Evolutionary conservation across 2,888 invertebrate species (phyloP).

Genomic region (Candidula unifasciata): DNA sequence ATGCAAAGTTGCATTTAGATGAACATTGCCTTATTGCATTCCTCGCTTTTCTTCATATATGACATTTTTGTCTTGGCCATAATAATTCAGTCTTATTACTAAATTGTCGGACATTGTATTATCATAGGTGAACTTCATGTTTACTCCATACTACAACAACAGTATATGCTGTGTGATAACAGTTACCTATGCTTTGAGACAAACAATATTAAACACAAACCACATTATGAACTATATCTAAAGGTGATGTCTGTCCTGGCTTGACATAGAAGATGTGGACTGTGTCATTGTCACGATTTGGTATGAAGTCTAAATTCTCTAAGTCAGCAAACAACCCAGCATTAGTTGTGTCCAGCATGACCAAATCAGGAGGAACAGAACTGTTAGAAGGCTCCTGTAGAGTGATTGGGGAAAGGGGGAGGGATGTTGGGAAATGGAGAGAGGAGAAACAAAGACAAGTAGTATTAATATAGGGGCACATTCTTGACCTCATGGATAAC

Average conservation of each 20-base stretch:
- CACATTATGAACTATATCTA: constrained; percentile 89
- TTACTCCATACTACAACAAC: no score
- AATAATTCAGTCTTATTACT: no score
- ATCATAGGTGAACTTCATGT: no score
- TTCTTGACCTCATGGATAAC: background rate
- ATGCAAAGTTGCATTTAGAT: no score
- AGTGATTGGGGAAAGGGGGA: background rate
- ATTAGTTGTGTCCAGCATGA: constrained; percentile 85
- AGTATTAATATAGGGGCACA: background rate
- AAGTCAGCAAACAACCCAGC: constrained; percentile 88
- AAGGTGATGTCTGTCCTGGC: constrained; percentile 87
- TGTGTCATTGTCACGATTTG: constrained; percentile 91
- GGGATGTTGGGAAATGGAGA: background rate
- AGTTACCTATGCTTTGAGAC: no score
- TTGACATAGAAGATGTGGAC: constrained; percentile 96
- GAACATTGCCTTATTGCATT: no score
- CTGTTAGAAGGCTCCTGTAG: constrained; percentile 72
- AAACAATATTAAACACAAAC: constrained; percentile 75
- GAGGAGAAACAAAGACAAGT: background rate
- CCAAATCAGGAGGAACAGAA: constrained; percentile 81
- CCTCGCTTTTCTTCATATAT: no score
- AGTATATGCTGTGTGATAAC: no score
- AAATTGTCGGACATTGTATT: no score
- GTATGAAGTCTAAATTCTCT: constrained; percentile 89
- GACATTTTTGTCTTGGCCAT: no score